Conservation (phyloP, 2,797 vertebrate genomes). For the Emydoidea blandingii region DNA sequence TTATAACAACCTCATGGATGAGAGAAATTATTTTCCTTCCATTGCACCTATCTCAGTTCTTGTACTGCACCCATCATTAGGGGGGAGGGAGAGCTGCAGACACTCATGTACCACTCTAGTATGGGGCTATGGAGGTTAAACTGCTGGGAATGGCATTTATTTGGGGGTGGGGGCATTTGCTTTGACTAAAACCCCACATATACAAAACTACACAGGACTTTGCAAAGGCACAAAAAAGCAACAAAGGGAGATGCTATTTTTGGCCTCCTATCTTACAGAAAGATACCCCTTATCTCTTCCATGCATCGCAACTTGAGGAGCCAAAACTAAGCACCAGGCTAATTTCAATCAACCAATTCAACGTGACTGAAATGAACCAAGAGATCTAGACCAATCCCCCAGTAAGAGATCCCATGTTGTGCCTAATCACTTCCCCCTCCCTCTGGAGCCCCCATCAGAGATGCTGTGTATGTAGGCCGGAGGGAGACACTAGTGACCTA, state of each 20-base stretch:
- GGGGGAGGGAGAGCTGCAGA: not conserved
- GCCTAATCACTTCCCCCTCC: not conserved
- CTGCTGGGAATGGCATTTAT: slow-evolving; percentile 17
- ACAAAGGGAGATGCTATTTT: not conserved
- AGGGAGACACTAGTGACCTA: not conserved
- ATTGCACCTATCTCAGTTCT: not conserved
- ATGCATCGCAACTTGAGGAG: accelerated
- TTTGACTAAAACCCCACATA: slow-evolving; percentile 32
- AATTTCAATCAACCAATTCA: not conserved
- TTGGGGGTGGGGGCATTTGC: slow-evolving; percentile 12
- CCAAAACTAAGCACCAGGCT: not conserved
- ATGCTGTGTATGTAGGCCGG: not conserved
- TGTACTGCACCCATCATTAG: not conserved
- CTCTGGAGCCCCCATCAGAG: not conserved
- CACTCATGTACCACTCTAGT: not conserved
- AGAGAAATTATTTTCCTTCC: not conserved
- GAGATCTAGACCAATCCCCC: accelerated
- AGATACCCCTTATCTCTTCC: not conserved
- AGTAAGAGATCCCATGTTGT: not conserved
- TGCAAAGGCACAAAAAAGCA: slow-evolving; percentile 29
- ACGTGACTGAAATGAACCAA: not conserved
- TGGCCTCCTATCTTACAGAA: not conserved
- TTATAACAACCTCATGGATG: not conserved
- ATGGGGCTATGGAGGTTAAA: not conserved
- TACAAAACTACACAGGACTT: slow-evolving; percentile 27